phyloP scores from a whole-genome alignment of 2,797 vertebrate genomes.

The Channallabes apus region DNA sequence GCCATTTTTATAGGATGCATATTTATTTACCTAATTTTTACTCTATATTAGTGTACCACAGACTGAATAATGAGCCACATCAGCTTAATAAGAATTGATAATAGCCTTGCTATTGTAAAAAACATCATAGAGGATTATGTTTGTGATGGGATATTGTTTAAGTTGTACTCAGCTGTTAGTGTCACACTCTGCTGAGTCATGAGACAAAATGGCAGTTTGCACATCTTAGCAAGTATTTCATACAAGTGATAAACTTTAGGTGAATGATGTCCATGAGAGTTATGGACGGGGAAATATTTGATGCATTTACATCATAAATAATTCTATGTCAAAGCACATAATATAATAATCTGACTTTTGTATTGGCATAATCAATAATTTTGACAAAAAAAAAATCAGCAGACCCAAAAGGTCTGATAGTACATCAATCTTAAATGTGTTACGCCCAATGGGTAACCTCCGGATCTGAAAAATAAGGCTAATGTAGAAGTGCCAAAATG shows the following conservation, averaged over 20 bases:
- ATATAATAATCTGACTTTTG: background rate
- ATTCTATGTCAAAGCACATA: background rate
- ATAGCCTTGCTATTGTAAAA: background rate
- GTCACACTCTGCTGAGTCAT: conserved; percentile 43
- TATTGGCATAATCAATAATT: no score
- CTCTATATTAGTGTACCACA: background rate
- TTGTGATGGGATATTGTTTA: background rate
- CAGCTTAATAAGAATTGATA: background rate
- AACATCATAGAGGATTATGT: background rate
- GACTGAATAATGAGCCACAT: background rate
- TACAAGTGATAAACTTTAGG: background rate
- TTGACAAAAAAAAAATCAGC: background rate
- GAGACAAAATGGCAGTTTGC: conserved; percentile 43
- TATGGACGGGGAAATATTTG: no score
- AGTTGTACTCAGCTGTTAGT: background rate
- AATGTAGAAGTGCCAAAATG: no score
- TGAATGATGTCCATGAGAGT: background rate
- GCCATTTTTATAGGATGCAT: background rate
- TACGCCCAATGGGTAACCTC: no score
- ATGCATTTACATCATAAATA: background rate
- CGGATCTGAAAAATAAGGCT: no score
- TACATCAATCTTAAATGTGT: background rate
- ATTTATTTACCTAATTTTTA: background rate
- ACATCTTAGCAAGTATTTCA: background rate
- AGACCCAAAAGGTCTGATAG: background rate